These are phyloP conservation scores for Himalopsyche anomala DNA, from an alignment of 2,888 invertebrate genomes.

Conservation along the genomic window DNA sequence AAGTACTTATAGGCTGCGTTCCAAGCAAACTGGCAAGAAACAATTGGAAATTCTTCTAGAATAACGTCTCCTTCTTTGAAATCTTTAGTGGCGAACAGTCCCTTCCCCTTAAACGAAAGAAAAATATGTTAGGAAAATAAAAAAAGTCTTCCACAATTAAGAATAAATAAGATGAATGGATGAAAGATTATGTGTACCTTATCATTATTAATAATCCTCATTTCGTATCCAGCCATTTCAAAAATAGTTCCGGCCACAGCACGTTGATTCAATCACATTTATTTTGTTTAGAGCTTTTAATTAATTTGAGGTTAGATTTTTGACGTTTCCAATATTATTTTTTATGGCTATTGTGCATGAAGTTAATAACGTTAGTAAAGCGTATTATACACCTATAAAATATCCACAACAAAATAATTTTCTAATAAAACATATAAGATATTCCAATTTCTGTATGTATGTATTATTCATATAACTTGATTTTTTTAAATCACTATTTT, in stretches of 20 bases:
- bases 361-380: too few species aligned
- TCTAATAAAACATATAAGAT: too few species aligned
- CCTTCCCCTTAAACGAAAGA: slow-evolving; percentile 83
- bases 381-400: too few species aligned
- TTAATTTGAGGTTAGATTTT: neutral
- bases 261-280: neutral
- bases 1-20: slow-evolving; percentile 90
- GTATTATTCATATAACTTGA: too few species aligned
- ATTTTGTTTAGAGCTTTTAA: slow-evolving; percentile 19
- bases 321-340: slow-evolving; percentile 1
- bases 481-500: too few species aligned
- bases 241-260: neutral
- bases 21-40: slow-evolving; percentile 96
- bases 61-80: slow-evolving; percentile 86
- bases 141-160: neutral
- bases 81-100: slow-evolving; percentile 84
- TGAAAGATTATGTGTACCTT: slow-evolving; percentile 69
- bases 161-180: slow-evolving; percentile 23
- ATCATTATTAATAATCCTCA: slow-evolving; percentile 71
- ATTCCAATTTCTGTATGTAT: too few species aligned
- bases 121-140: slow-evolving; percentile 31
- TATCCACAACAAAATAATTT: too few species aligned
- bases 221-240: slow-evolving; percentile 73
- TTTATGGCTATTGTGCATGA: neutral
- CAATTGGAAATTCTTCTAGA: slow-evolving; percentile 91